Conservation (phyloP, 2,888 invertebrate species). For the Buathra laborator region DNA sequence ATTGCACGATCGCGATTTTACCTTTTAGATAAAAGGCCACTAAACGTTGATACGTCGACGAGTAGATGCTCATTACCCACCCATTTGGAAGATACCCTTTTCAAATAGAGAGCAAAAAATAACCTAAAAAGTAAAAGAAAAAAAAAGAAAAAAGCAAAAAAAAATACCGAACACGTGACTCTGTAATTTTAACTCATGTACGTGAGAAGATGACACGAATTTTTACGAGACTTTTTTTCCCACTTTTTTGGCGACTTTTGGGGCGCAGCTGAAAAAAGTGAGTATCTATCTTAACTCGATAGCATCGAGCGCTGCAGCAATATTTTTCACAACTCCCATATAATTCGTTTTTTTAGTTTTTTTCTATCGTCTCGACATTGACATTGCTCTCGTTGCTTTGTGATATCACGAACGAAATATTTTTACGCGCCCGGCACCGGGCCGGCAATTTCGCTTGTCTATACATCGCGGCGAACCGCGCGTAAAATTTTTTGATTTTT, state of each 20-base stretch:
- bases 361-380: conserved; percentile 25
- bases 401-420: conserved; percentile 26
- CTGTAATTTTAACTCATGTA: conserved; percentile 76
- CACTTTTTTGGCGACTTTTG: conserved; percentile 85
- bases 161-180: conserved; percentile 76
- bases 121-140: conserved; percentile 52
- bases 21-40: conserved; percentile 59
- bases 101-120: conserved; percentile 59
- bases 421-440: conserved; percentile 13
- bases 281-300: conserved; percentile 82
- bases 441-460: conserved; percentile 19
- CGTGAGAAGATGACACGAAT: conserved; percentile 84
- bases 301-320: conserved; percentile 78
- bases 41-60: conserved; percentile 63
- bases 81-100: conserved; percentile 55
- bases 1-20: conserved; percentile 73
- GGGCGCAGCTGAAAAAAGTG: conserved; percentile 84
- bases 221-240: conserved; percentile 84
- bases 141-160: conserved; percentile 70
- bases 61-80: conserved; percentile 61
- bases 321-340: conserved; percentile 76
- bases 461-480: conserved; percentile 24
- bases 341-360: conserved; percentile 57
- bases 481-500: conserved; percentile 23
- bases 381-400: conserved; percentile 45